Conservation (phyloP, 2,797 vertebrate genomes). For the Anguilla marmorata region DNA sequence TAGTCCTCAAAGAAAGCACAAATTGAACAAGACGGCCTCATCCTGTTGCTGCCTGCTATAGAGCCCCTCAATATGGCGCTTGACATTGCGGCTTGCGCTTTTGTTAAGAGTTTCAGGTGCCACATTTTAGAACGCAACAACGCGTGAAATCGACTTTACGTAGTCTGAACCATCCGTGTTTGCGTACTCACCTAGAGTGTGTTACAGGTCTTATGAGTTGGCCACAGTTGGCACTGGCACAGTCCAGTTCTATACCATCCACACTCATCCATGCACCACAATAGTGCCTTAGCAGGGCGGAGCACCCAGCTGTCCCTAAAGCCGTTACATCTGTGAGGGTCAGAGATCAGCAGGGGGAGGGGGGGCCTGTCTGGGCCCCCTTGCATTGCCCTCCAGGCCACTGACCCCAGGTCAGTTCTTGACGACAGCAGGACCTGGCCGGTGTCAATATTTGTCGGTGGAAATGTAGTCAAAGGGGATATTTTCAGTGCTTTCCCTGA, state of each 20-base stretch:
- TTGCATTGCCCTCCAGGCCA: not conserved
- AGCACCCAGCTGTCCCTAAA: not conserved
- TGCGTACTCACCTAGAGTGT: no score
- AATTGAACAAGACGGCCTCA: no score
- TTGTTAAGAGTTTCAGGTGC: no score
- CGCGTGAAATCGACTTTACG: no score
- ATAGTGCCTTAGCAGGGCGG: not conserved
- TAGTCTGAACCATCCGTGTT: no score
- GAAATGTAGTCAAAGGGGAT: slow-evolving; percentile 30
- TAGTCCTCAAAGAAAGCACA: no score
- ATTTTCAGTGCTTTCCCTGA: slow-evolving; percentile 36
- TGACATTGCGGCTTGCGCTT: no score
- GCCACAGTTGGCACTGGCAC: not conserved
- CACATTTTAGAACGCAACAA: no score
- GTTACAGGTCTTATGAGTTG: no score
- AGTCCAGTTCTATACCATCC: not conserved
- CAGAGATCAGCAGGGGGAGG: not conserved
- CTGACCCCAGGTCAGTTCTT: slow-evolving; percentile 28
- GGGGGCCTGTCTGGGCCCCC: not conserved
- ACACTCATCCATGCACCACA: not conserved
- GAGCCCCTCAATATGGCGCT: no score
- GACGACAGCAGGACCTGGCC: slow-evolving; percentile 32
- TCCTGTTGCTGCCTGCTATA: no score
- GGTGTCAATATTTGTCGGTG: slow-evolving; percentile 45
- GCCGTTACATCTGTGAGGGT: not conserved